Base-by-base conservation (phyloP, 2,888 invertebrate species). In the Timandra comae region DNA sequence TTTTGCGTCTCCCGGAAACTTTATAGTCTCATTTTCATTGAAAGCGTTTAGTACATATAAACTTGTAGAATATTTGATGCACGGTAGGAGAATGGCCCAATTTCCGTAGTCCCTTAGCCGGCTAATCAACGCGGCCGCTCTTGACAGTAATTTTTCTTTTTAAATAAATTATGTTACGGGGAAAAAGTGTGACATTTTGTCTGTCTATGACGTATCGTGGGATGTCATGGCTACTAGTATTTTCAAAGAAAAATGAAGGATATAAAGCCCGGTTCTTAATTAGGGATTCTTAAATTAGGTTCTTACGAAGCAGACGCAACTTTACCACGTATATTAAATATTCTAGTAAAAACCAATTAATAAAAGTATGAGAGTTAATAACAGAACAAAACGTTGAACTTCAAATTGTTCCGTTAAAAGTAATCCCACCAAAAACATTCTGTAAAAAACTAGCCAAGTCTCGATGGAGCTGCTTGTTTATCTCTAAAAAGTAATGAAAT, bases 11-110 rank as follows among this genome's bases (percentile, higher is more conserved):
- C 76, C 63, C 68, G 71, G 79, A 77, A 81, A 84, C 73, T 84
- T 85, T 84, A 85, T 82, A 81, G 81, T 82, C 82, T 81, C 81
- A 79, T 84, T 84, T 82, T 84, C 82, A 84, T 82, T 78, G 81
- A 68, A 75, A 82, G 74, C 81, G 81, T 80, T 84, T 82, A 82
- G 81, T 78, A 77, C 67, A 69, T 73, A 78, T 80, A 78, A 80
- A 80, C 78, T 82, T 79, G 75, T 76, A 77, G 77, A 76, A 75
- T 79, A 74, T 75, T 84, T 80, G 79, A 80, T 78, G 79, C 72
- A 78, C 63, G 67, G 61, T 63, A 63, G 60, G 56, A 54, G 53
- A 56, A 54, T 49, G 63, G 63, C 50, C 63, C 76, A 77, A 84
- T 84, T 75, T 82, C 81, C 80, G 80, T 75, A 44, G 61, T 61